phyloP scores from a whole-genome alignment of 1,140 invertebrate species.

The Cecropterus lyciades region DNA sequence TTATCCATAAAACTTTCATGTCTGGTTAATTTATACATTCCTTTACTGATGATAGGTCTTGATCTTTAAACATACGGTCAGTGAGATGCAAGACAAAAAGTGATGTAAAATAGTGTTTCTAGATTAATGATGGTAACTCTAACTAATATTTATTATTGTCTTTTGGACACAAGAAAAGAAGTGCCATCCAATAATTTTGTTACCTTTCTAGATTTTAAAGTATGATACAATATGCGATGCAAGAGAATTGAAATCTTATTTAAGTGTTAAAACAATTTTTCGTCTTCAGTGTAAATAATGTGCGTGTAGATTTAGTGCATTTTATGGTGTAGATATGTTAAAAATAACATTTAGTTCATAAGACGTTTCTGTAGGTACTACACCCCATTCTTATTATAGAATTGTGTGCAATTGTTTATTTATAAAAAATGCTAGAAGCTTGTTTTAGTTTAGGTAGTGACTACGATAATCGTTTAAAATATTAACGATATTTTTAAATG shows the following conservation, averaged over 20 bases:
- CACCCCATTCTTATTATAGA: no score
- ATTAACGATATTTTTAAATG: no score
- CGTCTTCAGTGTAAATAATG: conserved; percentile 31
- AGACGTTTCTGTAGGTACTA: neutral
- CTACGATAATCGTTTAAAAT: no score
- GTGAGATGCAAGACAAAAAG: conserved; percentile 68
- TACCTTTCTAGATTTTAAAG: conserved; percentile 69
- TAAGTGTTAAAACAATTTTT: conserved; percentile 48
- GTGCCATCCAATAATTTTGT: conserved; percentile 74
- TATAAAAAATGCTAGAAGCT: no score
- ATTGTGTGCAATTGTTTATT: no score
- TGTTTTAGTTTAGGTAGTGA: no score
- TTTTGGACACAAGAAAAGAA: conserved; percentile 59
- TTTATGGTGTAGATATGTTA: neutral
- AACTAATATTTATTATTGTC: conserved; percentile 39
- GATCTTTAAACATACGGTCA: conserved; percentile 7
- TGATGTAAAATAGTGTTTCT: conserved; percentile 70
- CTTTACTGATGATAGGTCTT: conserved; percentile 6
- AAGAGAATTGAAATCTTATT: conserved; percentile 81
- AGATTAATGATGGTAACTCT: conserved; percentile 41
- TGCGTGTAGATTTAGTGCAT: neutral
- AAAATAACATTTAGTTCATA: neutral
- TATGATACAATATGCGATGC: conserved; percentile 76
- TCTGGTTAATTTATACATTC: neutral
- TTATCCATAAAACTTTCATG: no score